Conservation (phyloP, 1,140 invertebrate species). For the Apis dorsata region DNA sequence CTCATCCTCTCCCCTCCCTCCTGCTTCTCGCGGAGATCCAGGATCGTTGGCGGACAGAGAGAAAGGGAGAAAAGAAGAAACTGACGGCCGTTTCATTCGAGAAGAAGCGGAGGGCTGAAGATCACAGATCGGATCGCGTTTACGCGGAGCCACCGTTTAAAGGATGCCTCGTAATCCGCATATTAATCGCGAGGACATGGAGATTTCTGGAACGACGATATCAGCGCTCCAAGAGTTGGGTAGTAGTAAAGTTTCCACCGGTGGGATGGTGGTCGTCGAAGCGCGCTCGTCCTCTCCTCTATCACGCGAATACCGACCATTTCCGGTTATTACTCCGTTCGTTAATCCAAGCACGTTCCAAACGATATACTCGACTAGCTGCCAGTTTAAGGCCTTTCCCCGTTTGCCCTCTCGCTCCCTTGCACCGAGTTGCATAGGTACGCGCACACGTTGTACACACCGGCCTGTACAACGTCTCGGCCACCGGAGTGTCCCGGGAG, state of each 20-base stretch:
- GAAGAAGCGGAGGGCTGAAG: not conserved
- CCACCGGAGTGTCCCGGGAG: conserved; percentile 23
- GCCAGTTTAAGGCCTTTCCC: conserved; percentile 41
- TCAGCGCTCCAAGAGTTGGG: conserved; percentile 38
- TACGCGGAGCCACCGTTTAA: conserved; percentile 42
- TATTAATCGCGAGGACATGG: conserved; percentile 64
- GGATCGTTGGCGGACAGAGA: conserved; percentile 1
- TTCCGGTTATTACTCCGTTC: conserved; percentile 72
- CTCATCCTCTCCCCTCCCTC: not conserved
- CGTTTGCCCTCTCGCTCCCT: not conserved
- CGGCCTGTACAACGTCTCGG: conserved; percentile 36
- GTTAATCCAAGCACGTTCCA: conserved; percentile 70
- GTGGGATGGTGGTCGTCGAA: not conserved
- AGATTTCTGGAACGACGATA: conserved; percentile 54
- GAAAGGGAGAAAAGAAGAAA: not conserved
- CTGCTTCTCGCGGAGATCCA: not conserved
- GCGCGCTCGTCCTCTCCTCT: not conserved
- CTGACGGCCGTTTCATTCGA: not conserved
- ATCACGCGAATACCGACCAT: conserved; percentile 58
- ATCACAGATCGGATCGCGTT: conserved; percentile 34
- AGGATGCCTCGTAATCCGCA: conserved; percentile 65
- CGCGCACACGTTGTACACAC: conserved; percentile 22
- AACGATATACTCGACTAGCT: conserved; percentile 67
- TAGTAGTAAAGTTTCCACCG: conserved; percentile 61
- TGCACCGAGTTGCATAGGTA: conserved; percentile 6